A percentile compares a stretch with the other conserved stretches of the same genome.
These are phyloP conservation scores for Lagodon rhomboides DNA, from an alignment of 2,797 vertebrate species.

Conservation along the genomic window DNA sequence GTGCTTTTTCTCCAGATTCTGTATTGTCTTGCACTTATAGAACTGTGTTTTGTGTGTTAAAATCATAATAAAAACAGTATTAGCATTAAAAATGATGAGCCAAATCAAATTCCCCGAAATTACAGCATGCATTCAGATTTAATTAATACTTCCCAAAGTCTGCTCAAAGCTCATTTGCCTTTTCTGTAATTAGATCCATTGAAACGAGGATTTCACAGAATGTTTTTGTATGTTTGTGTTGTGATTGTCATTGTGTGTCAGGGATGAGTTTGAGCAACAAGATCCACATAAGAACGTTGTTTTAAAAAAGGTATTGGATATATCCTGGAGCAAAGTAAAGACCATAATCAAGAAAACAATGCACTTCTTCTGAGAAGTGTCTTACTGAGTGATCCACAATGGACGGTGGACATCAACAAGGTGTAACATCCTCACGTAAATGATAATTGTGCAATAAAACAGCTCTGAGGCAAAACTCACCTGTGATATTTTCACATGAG, in stretches of 20 bases:
- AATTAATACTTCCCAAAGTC: slow-evolving; percentile 29
- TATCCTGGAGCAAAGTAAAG: neutral
- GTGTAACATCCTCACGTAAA: neutral
- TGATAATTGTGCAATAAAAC: neutral
- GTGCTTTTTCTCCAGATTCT: neutral
- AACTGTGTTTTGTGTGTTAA: neutral
- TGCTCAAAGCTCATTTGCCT: slow-evolving; percentile 10
- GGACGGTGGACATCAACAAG: neutral
- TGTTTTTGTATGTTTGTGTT: neutral
- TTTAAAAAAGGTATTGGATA: neutral
- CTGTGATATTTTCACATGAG: slow-evolving; percentile 22
- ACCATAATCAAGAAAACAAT: neutral
- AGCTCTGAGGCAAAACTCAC: neutral
- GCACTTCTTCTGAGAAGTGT: too few species aligned
- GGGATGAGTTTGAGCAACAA: slow-evolving; percentile 12
- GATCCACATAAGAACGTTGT: slow-evolving; percentile 5
- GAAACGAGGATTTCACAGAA: slow-evolving; percentile 8
- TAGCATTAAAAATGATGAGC: neutral
- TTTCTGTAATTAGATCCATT: slow-evolving; percentile 12
- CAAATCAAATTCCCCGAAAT: slow-evolving; percentile 3
- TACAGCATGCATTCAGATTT: neutral
- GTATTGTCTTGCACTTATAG: neutral
- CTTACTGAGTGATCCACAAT: neutral
- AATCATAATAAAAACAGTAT: neutral
- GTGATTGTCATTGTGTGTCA: neutral